Percentiles rank a stretch among this genome's conserved stretches.
These are phyloP conservation scores for mouse (Mus musculus) DNA, from an alignment of 2,113 vertebrate genomes.

Conservation along the genomic window GRCm39 chr12:91018501-91019000, in stretches of 20 bases:
- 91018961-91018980: slow-evolving; percentile 18
- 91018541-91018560: not conserved
- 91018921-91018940: not conserved
- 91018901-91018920: no score
- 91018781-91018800: not conserved
- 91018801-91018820: not conserved
- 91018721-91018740: not conserved
- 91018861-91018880: not conserved
- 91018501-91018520: slow-evolving; percentile 43
- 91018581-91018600: slow-evolving; percentile 4
- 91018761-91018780: not conserved
- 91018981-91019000: not conserved
- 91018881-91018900: no score
- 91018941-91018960: not conserved
- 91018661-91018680: not conserved
- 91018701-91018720: not conserved
- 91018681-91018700: not conserved
- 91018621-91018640: not conserved
- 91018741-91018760: not conserved
- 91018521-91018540: not conserved
- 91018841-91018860: not conserved
- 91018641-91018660: not conserved
- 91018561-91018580: not conserved
- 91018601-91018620: not conserved
- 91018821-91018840: not conserved